Evolutionary conservation across 1,140 invertebrate species (phyloP).

Genomic region (Asobara japonica): DNA sequence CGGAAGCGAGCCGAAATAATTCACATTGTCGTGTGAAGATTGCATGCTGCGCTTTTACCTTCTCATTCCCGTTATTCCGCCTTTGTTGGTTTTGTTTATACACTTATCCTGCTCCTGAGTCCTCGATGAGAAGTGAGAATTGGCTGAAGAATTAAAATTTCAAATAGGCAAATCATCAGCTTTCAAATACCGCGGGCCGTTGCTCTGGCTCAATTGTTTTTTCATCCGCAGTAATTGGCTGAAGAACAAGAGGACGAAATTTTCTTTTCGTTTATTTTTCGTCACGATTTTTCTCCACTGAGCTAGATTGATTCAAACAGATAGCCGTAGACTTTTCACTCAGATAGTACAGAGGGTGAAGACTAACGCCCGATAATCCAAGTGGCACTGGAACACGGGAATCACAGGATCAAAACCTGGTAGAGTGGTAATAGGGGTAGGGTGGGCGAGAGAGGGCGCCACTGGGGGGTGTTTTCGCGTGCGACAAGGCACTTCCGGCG

Average conservation of each 20-base stretch:
- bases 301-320: too few species aligned
- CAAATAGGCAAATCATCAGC: neutral
- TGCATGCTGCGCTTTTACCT: conserved; percentile 9
- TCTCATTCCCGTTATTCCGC: neutral
- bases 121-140: neutral
- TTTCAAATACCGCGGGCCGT: too few species aligned
- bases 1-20: conserved; percentile 9
- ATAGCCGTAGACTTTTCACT: too few species aligned
- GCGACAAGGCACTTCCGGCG: conserved; percentile 62
- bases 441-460: conserved; percentile 51
- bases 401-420: conserved; percentile 23
- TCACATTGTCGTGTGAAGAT: conserved; percentile 10
- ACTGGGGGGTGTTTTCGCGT: conserved; percentile 56
- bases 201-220: too few species aligned
- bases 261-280: neutral
- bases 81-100: neutral
- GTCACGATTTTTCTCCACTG: too few species aligned
- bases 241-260: too few species aligned
- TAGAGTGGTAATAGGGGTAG: conserved; percentile 35
- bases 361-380: conserved; percentile 14
- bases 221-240: too few species aligned
- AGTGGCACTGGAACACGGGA: conserved; percentile 10
- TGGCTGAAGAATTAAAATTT: neutral
- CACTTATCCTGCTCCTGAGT: neutral
- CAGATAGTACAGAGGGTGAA: neutral